A percentile compares a stretch with the other conserved stretches of the same genome.
phyloP scores from a whole-genome alignment of 2,797 vertebrate species.

The Perodicticus potto region DNA sequence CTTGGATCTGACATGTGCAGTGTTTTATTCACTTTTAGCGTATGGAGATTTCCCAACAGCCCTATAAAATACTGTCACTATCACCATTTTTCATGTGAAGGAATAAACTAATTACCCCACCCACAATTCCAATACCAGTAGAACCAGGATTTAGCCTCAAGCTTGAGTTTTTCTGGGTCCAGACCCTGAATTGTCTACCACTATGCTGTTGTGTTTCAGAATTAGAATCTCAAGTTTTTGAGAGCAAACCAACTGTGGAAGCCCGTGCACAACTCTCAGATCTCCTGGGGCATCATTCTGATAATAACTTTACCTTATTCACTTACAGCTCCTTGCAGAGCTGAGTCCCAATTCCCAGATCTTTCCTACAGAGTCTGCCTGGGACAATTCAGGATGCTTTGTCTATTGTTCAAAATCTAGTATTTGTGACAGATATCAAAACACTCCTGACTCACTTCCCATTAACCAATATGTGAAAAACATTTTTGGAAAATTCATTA shows the following conservation, averaged over 20 bases:
- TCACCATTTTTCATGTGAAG: neutral
- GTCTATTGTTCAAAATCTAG: neutral
- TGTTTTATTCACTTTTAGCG: neutral
- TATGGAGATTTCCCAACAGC: neutral
- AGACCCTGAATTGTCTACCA: neutral
- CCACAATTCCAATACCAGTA: neutral
- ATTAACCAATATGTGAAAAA: neutral
- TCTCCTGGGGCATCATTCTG: neutral
- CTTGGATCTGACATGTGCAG: neutral
- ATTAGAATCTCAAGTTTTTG: neutral
- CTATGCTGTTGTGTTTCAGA: neutral
- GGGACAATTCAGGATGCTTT: neutral
- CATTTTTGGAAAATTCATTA: neutral
- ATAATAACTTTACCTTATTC: neutral
- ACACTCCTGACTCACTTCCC: neutral
- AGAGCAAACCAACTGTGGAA: neutral
- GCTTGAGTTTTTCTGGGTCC: neutral
- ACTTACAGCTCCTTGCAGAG: neutral
- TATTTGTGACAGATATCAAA: neutral
- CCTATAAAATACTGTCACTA: neutral
- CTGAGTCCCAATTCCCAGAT: neutral
- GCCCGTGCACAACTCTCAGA: neutral
- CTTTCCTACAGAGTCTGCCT: neutral
- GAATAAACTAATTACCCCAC: neutral
- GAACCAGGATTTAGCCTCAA: neutral